Percentiles rank a stretch among this genome's conserved stretches.
phyloP scores from a whole-genome alignment of 2,888 invertebrate genomes.

The Cremastobaeus sp. region DNA sequence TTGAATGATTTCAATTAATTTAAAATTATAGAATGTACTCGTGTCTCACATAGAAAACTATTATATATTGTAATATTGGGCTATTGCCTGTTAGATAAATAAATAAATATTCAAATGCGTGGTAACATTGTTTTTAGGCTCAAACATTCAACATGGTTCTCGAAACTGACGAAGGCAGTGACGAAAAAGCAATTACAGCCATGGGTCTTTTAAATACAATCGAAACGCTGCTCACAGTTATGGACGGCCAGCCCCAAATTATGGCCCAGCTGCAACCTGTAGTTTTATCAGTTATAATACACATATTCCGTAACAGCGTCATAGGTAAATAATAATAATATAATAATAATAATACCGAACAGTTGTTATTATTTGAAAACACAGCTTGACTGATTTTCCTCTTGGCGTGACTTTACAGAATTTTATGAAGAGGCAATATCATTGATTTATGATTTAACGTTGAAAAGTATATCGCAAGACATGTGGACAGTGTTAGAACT shows the following conservation, averaged over 20 bases:
- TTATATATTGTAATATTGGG: too few relatives aligned
- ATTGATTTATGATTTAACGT: conserved; percentile 93
- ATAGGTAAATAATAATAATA: conserved; percentile 87
- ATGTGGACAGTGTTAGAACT: conserved; percentile 98
- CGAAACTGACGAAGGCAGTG: conserved; percentile 91
- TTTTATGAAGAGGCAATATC: conserved; percentile 98
- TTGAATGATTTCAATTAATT: too few relatives aligned
- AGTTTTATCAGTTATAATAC: conserved; percentile 92
- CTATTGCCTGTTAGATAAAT: too few relatives aligned
- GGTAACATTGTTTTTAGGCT: conserved; percentile 29
- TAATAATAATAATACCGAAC: too few relatives aligned
- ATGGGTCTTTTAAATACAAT: conserved; percentile 98
- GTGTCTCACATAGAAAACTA: too few relatives aligned
- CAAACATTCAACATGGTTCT: conserved; percentile 86
- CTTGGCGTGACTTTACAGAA: conserved; percentile 83
- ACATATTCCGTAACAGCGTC: conserved; percentile 89
- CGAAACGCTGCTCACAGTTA: conserved; percentile 94
- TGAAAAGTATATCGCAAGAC: conserved; percentile 91
- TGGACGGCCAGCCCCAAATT: conserved; percentile 92
- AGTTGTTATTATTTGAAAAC: not conserved
- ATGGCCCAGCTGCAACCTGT: conserved; percentile 93
- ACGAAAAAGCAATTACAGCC: conserved; percentile 97
- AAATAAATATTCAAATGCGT: too few relatives aligned
- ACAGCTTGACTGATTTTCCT: not conserved
- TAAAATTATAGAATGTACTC: too few relatives aligned